phyloP scores from a whole-genome alignment of 2,888 invertebrate species.

The Mythimna lalbum region DNA sequence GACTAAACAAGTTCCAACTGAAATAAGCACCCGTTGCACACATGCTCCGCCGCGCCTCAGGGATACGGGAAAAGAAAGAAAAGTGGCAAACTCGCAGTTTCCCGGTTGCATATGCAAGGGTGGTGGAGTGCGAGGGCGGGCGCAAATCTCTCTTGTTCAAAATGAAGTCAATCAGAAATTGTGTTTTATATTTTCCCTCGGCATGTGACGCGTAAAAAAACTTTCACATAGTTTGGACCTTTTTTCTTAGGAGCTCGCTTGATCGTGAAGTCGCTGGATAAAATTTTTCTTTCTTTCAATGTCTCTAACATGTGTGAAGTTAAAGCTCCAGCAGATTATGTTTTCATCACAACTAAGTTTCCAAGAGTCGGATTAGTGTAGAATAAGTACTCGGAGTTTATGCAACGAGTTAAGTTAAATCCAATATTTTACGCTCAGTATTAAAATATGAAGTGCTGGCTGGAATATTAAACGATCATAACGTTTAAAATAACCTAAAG shows the following conservation, averaged over 20 bases:
- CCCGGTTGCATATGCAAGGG: slow-evolving; percentile 83
- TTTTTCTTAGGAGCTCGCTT: slow-evolving; percentile 71
- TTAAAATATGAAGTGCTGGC: slow-evolving; percentile 25
- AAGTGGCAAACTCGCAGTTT: slow-evolving; percentile 75
- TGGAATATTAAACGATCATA: slow-evolving; percentile 17
- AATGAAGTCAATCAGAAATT: slow-evolving; percentile 86
- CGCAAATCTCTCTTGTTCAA: slow-evolving; percentile 84
- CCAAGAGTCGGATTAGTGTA: slow-evolving; percentile 34
- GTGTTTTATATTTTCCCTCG: slow-evolving; percentile 83
- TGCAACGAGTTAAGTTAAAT: slow-evolving; percentile 21
- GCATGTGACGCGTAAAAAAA: slow-evolving; percentile 81
- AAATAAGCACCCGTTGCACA: slow-evolving; percentile 84
- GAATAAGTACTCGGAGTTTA: slow-evolving; percentile 27
- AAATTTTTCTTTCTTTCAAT: slow-evolving; percentile 62
- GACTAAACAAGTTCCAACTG: slow-evolving; percentile 85
- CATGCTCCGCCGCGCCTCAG: slow-evolving; percentile 82
- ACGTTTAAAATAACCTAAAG: slow-evolving; percentile 28
- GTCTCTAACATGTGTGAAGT: slow-evolving; percentile 60
- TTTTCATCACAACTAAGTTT: slow-evolving; percentile 42
- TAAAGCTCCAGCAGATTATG: slow-evolving; percentile 48
- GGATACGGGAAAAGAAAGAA: slow-evolving; percentile 79
- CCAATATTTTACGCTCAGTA: slow-evolving; percentile 22
- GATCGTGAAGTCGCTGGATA: slow-evolving; percentile 58
- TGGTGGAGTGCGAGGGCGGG: slow-evolving; percentile 65
- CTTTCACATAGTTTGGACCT: slow-evolving; percentile 77